Base-by-base conservation (phyloP, 2,888 invertebrate species). In the Ceriagrion tenellum region DNA sequence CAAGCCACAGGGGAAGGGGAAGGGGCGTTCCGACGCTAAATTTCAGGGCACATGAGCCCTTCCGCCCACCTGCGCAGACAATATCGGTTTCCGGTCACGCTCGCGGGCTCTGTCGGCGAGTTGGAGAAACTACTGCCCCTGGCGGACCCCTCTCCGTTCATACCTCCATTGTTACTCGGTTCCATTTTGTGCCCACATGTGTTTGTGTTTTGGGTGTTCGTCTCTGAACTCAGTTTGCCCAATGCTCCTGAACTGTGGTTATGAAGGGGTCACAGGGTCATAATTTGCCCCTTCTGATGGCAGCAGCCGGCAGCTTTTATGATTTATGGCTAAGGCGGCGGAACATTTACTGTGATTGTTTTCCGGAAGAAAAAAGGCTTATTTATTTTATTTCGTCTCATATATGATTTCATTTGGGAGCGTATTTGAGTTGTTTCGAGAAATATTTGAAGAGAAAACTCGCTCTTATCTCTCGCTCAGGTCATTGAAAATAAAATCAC, bases 41-140 rank as follows among this genome's bases (percentile, higher is more conserved):
- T n/a, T 23, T 69, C 69, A 26, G 69, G 18, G 10, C 18, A 47
- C 69, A 23, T 69, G 26, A 26, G 69, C 23, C 69, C 26, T 26
- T 69, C 69, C n/a, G 23, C 69, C n/a, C 69, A 69, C 69, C 23
- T 69, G 69, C 26, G 69, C 69, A 16, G 59, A 59, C 59, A 69
- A 69, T 69, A 69, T 69, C 69, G 69, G 69, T 69, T 69, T 69
- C 69, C 69, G 69, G 69, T 69, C 69, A 69, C 69, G 59, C 59
- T 20, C 59, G 59, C 59, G 69, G 18, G 26, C 69, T 69, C 69
- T 69, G 69, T 26, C 26, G 26, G 69, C 69, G 69, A 69, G 69
- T 23, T 23, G 23, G 69, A 26, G 23, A 26, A 69, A 69, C 69
- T 69, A 10, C 69, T n/a, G 16, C 26, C 20, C 69, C 23, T 8